phyloP scores from a whole-genome alignment of 2,888 invertebrate species.

The Blastobasis lacticolella region DNA sequence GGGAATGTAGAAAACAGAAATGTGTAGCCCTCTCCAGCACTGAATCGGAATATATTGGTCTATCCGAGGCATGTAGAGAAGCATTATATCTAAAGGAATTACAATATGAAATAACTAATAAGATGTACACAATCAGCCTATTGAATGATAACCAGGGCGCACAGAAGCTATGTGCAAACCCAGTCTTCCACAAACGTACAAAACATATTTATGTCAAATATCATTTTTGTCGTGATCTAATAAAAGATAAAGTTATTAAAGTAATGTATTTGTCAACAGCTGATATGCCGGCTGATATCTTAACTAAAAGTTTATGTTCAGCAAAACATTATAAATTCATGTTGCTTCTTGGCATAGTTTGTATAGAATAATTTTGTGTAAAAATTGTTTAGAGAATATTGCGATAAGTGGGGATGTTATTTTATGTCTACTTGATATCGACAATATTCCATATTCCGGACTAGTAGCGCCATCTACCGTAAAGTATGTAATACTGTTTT shows the following conservation, averaged over 20 bases:
- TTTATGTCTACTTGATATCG: too few species aligned
- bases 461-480: too few species aligned
- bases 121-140: background rate
- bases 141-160: constrained; percentile 2
- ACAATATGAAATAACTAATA: constrained; percentile 3
- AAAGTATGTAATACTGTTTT: too few species aligned
- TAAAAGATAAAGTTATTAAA: constrained; percentile 3
- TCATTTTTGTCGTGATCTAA: constrained; percentile 3
- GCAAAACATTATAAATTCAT: constrained; percentile 5
- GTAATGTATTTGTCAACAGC: constrained; percentile 3
- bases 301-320: constrained; percentile 4
- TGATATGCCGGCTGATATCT: constrained; percentile 5
- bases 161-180: background rate
- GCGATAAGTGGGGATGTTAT: too few species aligned
- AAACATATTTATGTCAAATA: constrained; percentile 6
- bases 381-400: background rate
- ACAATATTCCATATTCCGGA: too few species aligned
- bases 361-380: background rate
- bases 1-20: constrained; percentile 8
- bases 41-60: constrained; percentile 7
- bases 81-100: constrained; percentile 7
- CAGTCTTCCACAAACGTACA: constrained; percentile 1
- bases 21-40: constrained; percentile 7
- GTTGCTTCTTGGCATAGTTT: too few species aligned
- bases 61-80: constrained; percentile 8